phyloP scores from a whole-genome alignment of 2,888 invertebrate species.

The Eupithecia dodoneata region DNA sequence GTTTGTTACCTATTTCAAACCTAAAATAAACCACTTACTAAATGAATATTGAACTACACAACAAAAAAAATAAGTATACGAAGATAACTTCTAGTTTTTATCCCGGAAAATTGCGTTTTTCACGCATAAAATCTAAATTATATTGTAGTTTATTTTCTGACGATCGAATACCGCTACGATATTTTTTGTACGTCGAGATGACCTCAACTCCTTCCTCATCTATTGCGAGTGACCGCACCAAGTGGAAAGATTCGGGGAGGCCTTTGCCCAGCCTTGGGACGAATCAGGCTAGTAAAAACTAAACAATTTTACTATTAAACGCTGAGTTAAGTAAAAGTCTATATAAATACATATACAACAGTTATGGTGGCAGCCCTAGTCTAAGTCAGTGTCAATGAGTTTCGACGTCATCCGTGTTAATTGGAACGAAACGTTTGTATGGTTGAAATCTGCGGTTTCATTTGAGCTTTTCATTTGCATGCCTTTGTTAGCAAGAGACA shows the following conservation, averaged over 20 bases:
- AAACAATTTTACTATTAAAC: not conserved
- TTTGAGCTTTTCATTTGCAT: slow-evolving; percentile 1
- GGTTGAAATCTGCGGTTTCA: slow-evolving; percentile 16
- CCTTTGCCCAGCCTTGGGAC: too few species aligned
- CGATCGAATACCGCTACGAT: not conserved
- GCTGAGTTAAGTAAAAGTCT: not conserved
- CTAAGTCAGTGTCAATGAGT: slow-evolving; percentile 34
- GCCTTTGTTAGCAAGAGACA: not conserved
- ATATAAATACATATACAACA: not conserved
- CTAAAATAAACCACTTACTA: not conserved
- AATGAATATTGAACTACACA: not conserved
- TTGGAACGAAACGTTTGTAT: slow-evolving; percentile 36
- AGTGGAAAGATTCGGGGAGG: too few species aligned
- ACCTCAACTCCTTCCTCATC: too few species aligned
- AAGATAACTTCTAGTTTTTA: not conserved
- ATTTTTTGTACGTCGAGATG: too few species aligned
- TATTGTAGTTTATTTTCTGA: not conserved
- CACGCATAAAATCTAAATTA: not conserved
- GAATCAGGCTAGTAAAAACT: too few species aligned
- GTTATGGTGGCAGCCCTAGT: slow-evolving; percentile 27
- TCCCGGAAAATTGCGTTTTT: not conserved
- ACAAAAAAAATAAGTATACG: too few species aligned
- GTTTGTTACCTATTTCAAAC: not conserved
- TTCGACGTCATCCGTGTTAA: slow-evolving; percentile 39
- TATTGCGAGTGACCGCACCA: too few species aligned